These are phyloP conservation scores for Scaptomyza cyrtandrae DNA, from an alignment of 2,888 invertebrate genomes.

Conservation along the genomic window DNA sequence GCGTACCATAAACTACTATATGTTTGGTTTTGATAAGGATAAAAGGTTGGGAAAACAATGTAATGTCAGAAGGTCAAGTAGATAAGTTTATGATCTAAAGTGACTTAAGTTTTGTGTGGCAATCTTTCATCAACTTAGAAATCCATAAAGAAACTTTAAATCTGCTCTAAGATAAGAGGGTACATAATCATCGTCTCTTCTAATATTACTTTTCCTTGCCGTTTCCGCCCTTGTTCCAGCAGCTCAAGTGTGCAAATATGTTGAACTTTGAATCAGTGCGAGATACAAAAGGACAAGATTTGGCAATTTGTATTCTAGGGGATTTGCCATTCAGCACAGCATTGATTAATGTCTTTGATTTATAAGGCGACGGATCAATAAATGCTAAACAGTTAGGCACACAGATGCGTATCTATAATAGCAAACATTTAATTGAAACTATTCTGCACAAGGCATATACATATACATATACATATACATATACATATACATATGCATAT, in stretches of 20 bases:
- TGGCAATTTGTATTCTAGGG: constrained; percentile 33
- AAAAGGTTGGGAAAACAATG: too few relatives aligned
- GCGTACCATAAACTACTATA: background rate
- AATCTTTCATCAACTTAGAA: too few relatives aligned
- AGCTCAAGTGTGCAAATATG: constrained; percentile 64
- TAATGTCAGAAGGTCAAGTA: too few relatives aligned
- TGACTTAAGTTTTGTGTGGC: too few relatives aligned
- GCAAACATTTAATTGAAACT: constrained; percentile 66
- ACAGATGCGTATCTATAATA: constrained; percentile 51
- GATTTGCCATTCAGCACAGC: constrained; percentile 43
- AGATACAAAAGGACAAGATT: constrained; percentile 30
- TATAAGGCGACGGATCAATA: constrained; percentile 50
- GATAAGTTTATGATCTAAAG: too few relatives aligned
- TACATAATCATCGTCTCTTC: background rate
- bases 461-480: constrained; percentile 20
- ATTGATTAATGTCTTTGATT: constrained; percentile 67
- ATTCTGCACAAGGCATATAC: constrained; percentile 21
- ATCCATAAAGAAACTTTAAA: background rate
- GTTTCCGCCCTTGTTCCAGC: constrained; percentile 23
- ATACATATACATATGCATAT: constrained; percentile 23
- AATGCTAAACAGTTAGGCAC: constrained; percentile 19
- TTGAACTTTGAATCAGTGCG: constrained; percentile 29
- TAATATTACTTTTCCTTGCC: background rate
- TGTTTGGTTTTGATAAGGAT: background rate
- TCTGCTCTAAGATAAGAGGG: background rate